Conservation (phyloP, 2,797 vertebrate genomes). For the Myripristis murdjan region DNA sequence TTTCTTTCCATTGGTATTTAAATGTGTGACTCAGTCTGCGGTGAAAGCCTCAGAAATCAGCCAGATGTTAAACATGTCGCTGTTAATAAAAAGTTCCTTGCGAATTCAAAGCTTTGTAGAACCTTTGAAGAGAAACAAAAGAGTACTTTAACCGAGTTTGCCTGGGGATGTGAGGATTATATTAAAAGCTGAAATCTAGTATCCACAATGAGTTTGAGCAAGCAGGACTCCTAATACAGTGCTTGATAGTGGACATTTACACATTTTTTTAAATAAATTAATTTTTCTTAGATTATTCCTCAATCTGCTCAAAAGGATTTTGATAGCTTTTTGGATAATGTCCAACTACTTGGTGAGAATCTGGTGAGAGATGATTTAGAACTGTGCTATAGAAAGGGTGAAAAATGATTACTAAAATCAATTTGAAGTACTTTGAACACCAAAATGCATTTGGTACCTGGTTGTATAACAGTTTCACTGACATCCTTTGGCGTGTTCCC, state of each 20-base stretch:
- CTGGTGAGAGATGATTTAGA: background rate
- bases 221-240: slow-evolving; percentile 21
- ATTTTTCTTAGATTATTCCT: slow-evolving; percentile 11
- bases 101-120: slow-evolving; percentile 28
- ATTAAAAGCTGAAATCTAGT: slow-evolving; percentile 37
- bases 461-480: background rate
- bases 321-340: slow-evolving; percentile 4
- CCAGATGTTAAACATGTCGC: slow-evolving; percentile 48
- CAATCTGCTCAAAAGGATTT: slow-evolving; percentile 4
- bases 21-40: slow-evolving; percentile 49
- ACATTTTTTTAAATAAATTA: slow-evolving; percentile 24
- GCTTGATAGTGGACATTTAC: slow-evolving; percentile 13
- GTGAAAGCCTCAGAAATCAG: slow-evolving; percentile 62
- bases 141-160: slow-evolving; percentile 22
- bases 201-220: slow-evolving; percentile 34
- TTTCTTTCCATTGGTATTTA: slow-evolving; percentile 58
- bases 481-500: background rate
- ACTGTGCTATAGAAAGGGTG: background rate
- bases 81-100: slow-evolving; percentile 3
- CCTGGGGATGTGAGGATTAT: slow-evolving; percentile 42
- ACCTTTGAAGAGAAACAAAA: slow-evolving; percentile 46
- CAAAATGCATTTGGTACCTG: background rate
- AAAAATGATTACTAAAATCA: background rate
- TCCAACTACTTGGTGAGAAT: background rate
- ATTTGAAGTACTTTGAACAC: background rate